Conservation (phyloP, 2,797 vertebrate genomes). For the Dicrostonyx torquatus region DNA sequence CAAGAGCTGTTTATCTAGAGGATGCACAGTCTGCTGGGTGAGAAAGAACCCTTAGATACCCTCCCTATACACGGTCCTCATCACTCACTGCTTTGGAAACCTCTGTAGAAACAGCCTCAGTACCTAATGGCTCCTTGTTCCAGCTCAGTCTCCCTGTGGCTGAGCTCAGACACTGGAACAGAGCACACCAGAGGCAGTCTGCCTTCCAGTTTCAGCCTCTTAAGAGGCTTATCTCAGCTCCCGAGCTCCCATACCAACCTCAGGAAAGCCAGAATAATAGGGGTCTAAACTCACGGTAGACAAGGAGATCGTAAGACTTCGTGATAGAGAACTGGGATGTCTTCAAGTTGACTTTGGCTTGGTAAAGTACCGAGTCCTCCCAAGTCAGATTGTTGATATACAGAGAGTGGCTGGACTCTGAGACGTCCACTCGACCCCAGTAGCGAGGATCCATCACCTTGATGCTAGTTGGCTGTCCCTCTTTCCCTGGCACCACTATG, state of each 20-base stretch:
- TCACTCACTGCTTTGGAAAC: neutral
- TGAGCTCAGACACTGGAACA: neutral
- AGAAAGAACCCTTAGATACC: neutral
- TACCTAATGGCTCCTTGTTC: neutral
- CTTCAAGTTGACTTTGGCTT: neutral
- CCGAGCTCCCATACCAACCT: neutral
- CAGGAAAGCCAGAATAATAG: neutral
- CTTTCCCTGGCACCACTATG: rapidly evolving
- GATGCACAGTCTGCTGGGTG: neutral
- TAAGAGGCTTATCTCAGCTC: neutral
- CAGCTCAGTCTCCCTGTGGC: too few species aligned
- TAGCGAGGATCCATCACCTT: rapidly evolving
- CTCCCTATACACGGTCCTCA: rapidly evolving
- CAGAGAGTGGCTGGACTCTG: rapidly evolving
- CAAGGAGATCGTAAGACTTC: neutral
- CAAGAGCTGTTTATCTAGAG: neutral
- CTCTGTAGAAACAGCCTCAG: neutral
- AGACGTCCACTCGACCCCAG: rapidly evolving
- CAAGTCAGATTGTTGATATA: slow-evolving; percentile 62
- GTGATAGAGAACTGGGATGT: rapidly evolving
- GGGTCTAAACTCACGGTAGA: slow-evolving; percentile 71
- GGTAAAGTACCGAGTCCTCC: slow-evolving; percentile 33
- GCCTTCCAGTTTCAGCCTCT: neutral
- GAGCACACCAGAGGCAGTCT: neutral
- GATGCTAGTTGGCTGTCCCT: rapidly evolving